phyloP scores from a whole-genome alignment of 2,113 vertebrate species.

The Neotoma lepida region DNA sequence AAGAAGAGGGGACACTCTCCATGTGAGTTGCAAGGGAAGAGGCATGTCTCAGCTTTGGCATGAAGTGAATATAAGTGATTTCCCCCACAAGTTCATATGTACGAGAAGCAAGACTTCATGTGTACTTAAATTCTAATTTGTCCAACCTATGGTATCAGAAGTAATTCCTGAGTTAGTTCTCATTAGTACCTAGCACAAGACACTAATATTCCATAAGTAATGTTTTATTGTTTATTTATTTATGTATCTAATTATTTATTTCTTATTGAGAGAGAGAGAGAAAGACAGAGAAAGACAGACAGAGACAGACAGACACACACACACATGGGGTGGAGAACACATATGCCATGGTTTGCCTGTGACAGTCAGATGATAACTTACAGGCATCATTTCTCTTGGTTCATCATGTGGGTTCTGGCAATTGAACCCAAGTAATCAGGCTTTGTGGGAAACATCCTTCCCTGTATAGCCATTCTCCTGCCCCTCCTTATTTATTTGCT shows the following conservation, averaged over 20 bases:
- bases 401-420: neutral
- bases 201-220: neutral
- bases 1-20: neutral
- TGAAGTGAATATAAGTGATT: neutral
- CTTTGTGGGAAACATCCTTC: neutral
- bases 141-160: neutral
- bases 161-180: conserved; percentile 5
- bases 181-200: neutral
- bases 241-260: neutral
- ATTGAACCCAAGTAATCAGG: neutral
- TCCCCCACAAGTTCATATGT: neutral
- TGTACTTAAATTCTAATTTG: conserved; percentile 24
- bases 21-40: neutral
- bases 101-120: neutral
- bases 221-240: neutral
- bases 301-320: neutral
- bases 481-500: neutral
- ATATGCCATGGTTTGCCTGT: neutral
- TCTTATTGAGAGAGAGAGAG: neutral
- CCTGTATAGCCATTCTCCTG: neutral
- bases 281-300: neutral
- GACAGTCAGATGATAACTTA: neutral
- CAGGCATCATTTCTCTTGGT: neutral
- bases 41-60: neutral
- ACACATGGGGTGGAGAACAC: neutral